These are phyloP conservation scores for Epizoanthus fatuus DNA, from an alignment of 92 coral and sea anemone species.

Conservation along the genomic window DNA sequence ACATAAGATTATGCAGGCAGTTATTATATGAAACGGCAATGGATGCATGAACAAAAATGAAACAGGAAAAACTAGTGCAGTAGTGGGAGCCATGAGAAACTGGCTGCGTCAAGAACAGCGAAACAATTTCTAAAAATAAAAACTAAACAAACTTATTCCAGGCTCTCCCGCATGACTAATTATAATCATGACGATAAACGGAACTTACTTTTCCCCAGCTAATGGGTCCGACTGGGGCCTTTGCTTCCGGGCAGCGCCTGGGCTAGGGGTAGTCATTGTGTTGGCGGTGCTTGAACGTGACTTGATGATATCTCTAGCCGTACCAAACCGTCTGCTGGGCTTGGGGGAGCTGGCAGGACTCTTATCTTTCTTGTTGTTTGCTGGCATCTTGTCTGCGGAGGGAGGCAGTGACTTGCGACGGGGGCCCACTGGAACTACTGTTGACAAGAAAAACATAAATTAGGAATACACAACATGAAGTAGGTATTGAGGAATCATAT, in stretches of 20 bases:
- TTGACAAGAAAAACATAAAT: not conserved
- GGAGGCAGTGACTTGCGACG: conserved; percentile 39
- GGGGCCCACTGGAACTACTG: not conserved
- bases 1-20: too few species aligned
- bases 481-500: not conserved
- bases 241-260: conserved; percentile 28
- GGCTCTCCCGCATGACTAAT: too few species aligned
- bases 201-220: conserved; percentile 63
- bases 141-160: too few species aligned
- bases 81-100: too few species aligned
- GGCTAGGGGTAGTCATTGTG: conserved; percentile 19
- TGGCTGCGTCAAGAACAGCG: too few species aligned
- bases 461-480: not conserved
- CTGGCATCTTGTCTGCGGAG: conserved; percentile 36
- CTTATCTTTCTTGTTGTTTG: conserved; percentile 29
- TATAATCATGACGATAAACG: too few species aligned
- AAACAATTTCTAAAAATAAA: too few species aligned
- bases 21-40: too few species aligned
- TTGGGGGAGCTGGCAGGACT: conserved; percentile 21
- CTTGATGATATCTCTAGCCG: conserved; percentile 42
- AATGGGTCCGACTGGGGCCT: conserved; percentile 75
- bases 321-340: conserved; percentile 38
- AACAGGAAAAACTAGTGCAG: too few species aligned
- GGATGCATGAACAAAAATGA: too few species aligned
- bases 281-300: conserved; percentile 8